phyloP scores from a whole-genome alignment of 2,888 invertebrate genomes.

The Pherbina coryleti region DNA sequence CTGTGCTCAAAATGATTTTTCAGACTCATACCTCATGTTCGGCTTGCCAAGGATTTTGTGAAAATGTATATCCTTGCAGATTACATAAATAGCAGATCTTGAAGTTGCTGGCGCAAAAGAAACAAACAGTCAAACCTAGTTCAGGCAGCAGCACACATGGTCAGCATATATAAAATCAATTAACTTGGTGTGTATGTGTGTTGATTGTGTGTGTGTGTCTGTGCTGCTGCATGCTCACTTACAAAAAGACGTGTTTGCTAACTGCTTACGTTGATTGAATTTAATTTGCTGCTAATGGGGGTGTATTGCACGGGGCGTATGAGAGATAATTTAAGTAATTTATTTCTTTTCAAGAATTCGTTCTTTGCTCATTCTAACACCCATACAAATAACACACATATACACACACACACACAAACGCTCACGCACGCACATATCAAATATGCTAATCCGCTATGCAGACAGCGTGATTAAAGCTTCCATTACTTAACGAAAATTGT shows the following conservation, averaged over 20 bases:
- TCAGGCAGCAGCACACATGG: not conserved
- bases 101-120: not conserved
- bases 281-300: slow-evolving; percentile 9
- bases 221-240: not conserved
- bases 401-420: slow-evolving; percentile 27
- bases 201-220: not conserved
- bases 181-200: not conserved
- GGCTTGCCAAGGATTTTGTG: slow-evolving; percentile 7
- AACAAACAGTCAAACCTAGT: not conserved
- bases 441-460: slow-evolving; percentile 25
- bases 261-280: slow-evolving; percentile 28
- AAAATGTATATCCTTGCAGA: not conserved
- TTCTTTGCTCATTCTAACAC: not conserved
- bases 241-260: not conserved
- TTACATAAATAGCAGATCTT: slow-evolving; percentile 4
- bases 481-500: too few species aligned
- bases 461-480: not conserved
- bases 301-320: not conserved
- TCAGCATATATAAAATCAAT: not conserved
- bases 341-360: too few species aligned
- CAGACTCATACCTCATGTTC: not conserved
- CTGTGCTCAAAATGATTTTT: too few species aligned
- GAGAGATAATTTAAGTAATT: slow-evolving; percentile 11
- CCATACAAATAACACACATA: slow-evolving; percentile 8
- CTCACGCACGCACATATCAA: slow-evolving; percentile 6